These are phyloP conservation scores for Gallinago paraguaiae DNA, from an alignment of 2,113 vertebrate species.

Conservation along the genomic window DNA sequence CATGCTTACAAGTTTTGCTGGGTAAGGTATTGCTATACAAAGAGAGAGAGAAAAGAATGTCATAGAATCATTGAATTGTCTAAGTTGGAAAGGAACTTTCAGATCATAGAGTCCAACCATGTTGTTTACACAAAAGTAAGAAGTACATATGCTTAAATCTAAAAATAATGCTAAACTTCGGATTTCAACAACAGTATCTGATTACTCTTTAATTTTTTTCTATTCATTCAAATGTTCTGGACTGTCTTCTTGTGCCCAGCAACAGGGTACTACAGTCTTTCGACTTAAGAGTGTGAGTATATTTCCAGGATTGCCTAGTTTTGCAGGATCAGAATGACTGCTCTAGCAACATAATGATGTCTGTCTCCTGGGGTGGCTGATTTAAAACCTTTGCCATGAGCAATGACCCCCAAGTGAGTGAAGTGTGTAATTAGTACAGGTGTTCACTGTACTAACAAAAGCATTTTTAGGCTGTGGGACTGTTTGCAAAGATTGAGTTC, in stretches of 20 bases:
- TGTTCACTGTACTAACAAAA: constrained; percentile 58
- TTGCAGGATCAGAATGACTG: neutral
- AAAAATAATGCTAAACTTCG: neutral
- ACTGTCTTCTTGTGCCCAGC: neutral
- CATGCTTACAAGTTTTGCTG: neutral
- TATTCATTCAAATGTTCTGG: neutral
- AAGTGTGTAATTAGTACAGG: constrained; percentile 64
- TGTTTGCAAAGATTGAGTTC: constrained; percentile 51
- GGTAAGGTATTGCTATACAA: neutral
- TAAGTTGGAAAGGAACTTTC: too few relatives aligned
- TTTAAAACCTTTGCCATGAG: constrained; percentile 66
- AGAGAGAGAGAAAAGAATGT: neutral
- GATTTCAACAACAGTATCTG: neutral
- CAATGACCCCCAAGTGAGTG: constrained; percentile 37
- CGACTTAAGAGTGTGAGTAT: neutral
- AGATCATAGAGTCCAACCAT: too few relatives aligned
- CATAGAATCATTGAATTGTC: neutral
- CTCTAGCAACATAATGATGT: constrained; percentile 3
- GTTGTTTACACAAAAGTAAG: neutral
- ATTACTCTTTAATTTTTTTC: neutral
- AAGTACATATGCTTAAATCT: neutral
- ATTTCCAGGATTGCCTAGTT: neutral
- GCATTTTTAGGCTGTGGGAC: constrained; percentile 13
- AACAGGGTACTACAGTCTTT: neutral
- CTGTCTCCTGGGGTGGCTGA: constrained; percentile 50